A percentile compares a stretch with the other conserved stretches of the same genome.
Evolutionary conservation across 2,888 invertebrate species (phyloP).

Genomic region (Hyles lineata): DNA sequence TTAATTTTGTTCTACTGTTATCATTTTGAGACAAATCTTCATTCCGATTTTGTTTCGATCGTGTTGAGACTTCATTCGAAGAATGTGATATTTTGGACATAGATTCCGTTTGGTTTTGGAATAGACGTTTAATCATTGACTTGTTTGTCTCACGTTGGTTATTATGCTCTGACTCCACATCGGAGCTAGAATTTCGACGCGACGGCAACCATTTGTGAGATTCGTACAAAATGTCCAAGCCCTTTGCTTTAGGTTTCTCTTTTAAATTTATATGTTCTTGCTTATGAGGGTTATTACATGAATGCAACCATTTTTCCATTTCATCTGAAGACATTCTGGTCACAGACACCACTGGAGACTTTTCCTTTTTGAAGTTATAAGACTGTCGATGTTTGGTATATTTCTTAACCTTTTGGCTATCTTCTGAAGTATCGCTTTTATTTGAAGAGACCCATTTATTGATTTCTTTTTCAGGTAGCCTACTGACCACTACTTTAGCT

Average conservation of each 20-base stretch:
- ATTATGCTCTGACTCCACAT: slow-evolving; percentile 16
- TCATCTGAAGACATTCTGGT: slow-evolving; percentile 50
- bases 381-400: background rate
- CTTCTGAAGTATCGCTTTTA: slow-evolving; percentile 12
- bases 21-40: background rate
- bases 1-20: background rate
- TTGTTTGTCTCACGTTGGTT: background rate
- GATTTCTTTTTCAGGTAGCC: slow-evolving; percentile 1
- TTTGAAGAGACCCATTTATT: slow-evolving; percentile 20
- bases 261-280: background rate
- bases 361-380: slow-evolving; percentile 15
- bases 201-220: slow-evolving; percentile 38
- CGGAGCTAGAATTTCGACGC: slow-evolving; percentile 31
- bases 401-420: background rate
- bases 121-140: background rate
- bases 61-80: background rate
- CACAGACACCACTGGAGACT: slow-evolving; percentile 49
- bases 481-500: background rate
- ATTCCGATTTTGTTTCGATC: background rate
- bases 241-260: background rate
- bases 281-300: slow-evolving; percentile 37
- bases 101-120: background rate
- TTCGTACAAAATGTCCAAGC: background rate
- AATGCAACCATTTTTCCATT: slow-evolving; percentile 52
- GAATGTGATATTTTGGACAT: background rate